Percentiles rank a stretch among this genome's conserved stretches.
Evolutionary conservation across 2,888 invertebrate genomes (phyloP).

Genomic region (Temnothorax rugatulus): DNA sequence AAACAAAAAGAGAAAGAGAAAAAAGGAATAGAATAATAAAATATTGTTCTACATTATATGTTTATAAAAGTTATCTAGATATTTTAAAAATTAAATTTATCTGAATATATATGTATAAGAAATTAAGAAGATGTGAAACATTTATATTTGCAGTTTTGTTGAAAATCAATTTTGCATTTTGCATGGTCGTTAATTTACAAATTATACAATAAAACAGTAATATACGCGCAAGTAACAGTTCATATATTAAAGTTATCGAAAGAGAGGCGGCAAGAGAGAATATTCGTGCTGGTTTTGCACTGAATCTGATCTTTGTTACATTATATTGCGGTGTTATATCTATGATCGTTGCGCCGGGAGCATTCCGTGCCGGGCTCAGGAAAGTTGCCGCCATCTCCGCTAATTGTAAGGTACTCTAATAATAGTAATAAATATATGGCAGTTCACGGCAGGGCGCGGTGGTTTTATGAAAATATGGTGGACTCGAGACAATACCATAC

Average conservation of each 20-base stretch:
- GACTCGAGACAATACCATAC: conserved; percentile 58
- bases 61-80: background rate
- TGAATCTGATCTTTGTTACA: conserved; percentile 5
- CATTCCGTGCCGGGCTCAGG: conserved; percentile 28
- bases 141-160: background rate
- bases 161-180: background rate
- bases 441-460: conserved; percentile 14
- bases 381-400: conserved; percentile 50
- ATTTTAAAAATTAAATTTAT: background rate
- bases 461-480: conserved; percentile 69
- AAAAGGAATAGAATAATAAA: background rate
- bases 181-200: background rate
- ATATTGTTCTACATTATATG: background rate
- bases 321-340: conserved; percentile 26
- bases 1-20: background rate
- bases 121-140: background rate
- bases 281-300: conserved; percentile 4
- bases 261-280: background rate
- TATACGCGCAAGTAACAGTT: background rate
- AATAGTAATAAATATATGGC: conserved; percentile 68
- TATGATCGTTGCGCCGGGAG: conserved; percentile 32
- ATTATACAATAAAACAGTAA: background rate
- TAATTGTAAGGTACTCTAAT: conserved; percentile 72
- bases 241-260: background rate
- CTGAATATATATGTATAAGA: background rate